Evolutionary conservation across 1,140 invertebrate genomes (phyloP), one percentile per base, ranked within the genome.

Genomic region (Frieseomelitta varia): DNA sequence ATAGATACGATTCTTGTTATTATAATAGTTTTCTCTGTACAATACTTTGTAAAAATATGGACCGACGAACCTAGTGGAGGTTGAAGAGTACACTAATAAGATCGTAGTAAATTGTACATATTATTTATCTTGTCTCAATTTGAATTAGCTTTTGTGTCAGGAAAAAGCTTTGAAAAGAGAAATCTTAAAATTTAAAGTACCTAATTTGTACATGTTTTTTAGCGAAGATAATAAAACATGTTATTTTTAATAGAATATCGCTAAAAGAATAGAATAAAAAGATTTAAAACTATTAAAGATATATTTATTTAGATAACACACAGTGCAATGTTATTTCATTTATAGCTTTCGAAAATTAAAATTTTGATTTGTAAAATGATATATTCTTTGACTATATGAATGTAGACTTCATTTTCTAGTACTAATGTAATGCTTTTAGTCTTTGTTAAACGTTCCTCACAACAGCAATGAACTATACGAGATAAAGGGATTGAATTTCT

Each of bases 1-100:
- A 77, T 93, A 24, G 94, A 95, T 81, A 93, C 92, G 27, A 75
- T 94, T 73, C 91, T 95, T 69, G 90, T 95, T 77, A 92, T 95
- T 71, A 79, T 93, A 65, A 88, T 94, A 27, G 93, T 94, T 55
- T 93, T 94, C 58, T 92, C 91, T 71, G 90, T 92, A 82, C 94
- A 94, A 91, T 95, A 92, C 84, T 87, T 95, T 68, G 75, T 94
- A 86, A 94, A 91, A 78, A 79, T 92, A 56, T 92, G 93, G 92
- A 91, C 76, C 58, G 84, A 86, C 30, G 84, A 87, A 75, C 58
- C 76, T 47, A 79, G 51, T 21, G 85, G 82, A 39, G 78, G 79
- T 84, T 92, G 84, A 89, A 76, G 61, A 82, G 76, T 77, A 76
- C 85, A 84, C 58, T 86, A 82, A 82, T 71, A 85, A 69, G 21